A percentile compares a stretch with the other conserved stretches of the same genome.
These are phyloP conservation scores for Heterodera schachtii DNA, from an alignment of 1,140 invertebrate genomes.

Conservation along the genomic window DNA sequence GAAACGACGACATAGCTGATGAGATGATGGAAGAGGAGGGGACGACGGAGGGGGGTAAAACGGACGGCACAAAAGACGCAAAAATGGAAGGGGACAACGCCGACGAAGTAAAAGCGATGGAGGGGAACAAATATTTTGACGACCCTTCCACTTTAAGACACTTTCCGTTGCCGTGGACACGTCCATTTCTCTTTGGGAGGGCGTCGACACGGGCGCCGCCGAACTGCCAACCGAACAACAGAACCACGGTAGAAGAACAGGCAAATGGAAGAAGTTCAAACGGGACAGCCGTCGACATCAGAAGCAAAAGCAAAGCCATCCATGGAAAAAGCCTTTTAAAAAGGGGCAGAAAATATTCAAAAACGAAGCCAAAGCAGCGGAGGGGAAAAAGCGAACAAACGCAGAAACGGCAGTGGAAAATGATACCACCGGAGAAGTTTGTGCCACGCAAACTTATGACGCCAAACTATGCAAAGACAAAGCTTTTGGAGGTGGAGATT, in stretches of 20 bases:
- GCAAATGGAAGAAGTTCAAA: conserved; percentile 10
- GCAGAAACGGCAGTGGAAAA: neutral
- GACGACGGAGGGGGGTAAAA: neutral
- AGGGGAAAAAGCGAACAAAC: neutral
- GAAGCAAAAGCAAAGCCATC: neutral
- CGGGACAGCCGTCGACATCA: neutral
- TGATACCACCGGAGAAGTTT: conserved; percentile 23
- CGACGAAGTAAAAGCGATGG: neutral
- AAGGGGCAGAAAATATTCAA: neutral
- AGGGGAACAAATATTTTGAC: no score
- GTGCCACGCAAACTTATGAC: conserved; percentile 24
- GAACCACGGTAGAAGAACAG: neutral
- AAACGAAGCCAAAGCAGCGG: neutral
- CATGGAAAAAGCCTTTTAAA: conserved; percentile 11
- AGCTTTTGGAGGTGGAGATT: conserved; percentile 11
- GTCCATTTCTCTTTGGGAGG: conserved; percentile 11
- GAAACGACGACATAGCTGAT: conserved; percentile 5
- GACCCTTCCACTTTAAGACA: neutral
- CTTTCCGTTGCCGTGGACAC: neutral
- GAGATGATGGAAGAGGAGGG: conserved; percentile 13
- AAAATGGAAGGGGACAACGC: neutral
- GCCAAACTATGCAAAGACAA: conserved; percentile 26
- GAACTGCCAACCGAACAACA: neutral
- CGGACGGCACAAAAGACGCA: conserved; percentile 2
- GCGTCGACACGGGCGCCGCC: conserved; percentile 11